phyloP scores from a whole-genome alignment of 2,888 invertebrate species.

The Eupithecia pulchellata region DNA sequence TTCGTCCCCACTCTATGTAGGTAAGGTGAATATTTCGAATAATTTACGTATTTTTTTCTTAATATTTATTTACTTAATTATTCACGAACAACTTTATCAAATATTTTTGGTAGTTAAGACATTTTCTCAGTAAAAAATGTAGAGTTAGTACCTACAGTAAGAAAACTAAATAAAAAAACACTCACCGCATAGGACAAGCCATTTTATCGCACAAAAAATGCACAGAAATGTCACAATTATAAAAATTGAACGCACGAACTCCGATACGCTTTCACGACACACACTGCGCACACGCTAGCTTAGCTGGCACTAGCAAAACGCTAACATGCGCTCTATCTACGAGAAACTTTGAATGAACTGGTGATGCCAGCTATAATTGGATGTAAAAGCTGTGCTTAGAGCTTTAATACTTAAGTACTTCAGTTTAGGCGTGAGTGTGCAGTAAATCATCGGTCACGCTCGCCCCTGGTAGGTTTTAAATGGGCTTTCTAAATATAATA shows the following conservation, averaged over 20 bases:
- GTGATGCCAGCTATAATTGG: slow-evolving; percentile 2
- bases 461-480: background rate
- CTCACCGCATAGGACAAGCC: slow-evolving; percentile 81
- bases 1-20: no score
- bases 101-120: background rate
- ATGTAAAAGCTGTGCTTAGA: background rate
- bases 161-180: background rate
- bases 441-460: background rate
- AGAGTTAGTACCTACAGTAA: background rate
- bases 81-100: background rate
- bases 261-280: slow-evolving; percentile 33
- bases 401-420: no score
- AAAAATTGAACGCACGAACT: slow-evolving; percentile 42
- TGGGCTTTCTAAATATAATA: no score
- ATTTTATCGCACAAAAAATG: no score
- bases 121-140: background rate
- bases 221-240: slow-evolving; percentile 34
- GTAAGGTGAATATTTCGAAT: no score
- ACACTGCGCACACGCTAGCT: slow-evolving; percentile 55
- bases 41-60: no score
- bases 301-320: background rate
- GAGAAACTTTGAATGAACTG: background rate
- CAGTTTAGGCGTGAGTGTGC: background rate
- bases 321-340: background rate
- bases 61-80: no score